Conservation (phyloP, 1,140 invertebrate species). For the Drosophila guanche region DNA sequence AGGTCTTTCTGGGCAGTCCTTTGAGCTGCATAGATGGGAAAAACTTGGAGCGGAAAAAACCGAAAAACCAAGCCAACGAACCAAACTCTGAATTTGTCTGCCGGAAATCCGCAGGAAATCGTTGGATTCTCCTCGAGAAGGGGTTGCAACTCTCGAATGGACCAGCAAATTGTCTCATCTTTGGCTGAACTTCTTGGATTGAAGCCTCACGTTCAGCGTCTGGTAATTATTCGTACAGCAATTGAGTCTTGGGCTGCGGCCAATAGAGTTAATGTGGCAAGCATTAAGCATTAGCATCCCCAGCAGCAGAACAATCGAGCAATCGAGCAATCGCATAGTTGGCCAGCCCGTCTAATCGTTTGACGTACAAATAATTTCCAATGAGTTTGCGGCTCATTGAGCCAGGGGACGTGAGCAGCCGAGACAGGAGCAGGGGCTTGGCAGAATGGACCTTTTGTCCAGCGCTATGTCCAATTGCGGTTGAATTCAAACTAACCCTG, state of each 20-base stretch:
- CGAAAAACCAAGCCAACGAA: constrained; percentile 41
- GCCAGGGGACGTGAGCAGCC: constrained; percentile 54
- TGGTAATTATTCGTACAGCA: constrained; percentile 72
- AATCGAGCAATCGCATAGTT: constrained; percentile 25
- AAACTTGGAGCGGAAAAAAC: constrained; percentile 53
- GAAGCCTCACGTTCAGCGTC: constrained; percentile 56
- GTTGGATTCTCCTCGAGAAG: constrained; percentile 69
- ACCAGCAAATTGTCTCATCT: constrained; percentile 64
- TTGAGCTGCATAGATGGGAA: constrained; percentile 35
- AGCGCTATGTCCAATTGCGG: constrained; percentile 24
- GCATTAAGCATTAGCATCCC: constrained; percentile 69
- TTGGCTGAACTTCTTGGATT: constrained; percentile 59
- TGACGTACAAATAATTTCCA: constrained; percentile 80
- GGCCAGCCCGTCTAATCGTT: constrained; percentile 46
- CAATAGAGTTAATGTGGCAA: constrained; percentile 78
- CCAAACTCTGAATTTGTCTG: constrained; percentile 77
- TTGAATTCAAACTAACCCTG: constrained; percentile 19
- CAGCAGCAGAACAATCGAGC: constrained; percentile 42
- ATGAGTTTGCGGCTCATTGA: constrained; percentile 79
- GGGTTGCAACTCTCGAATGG: constrained; percentile 39
- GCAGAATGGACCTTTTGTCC: constrained; percentile 14
- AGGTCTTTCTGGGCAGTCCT: constrained; percentile 25
- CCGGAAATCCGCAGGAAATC: constrained; percentile 79
- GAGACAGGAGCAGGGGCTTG: background rate
- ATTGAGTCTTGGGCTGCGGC: constrained; percentile 69